Percentiles rank a stretch among this genome's conserved stretches.
These are phyloP conservation scores for Bombus confusus DNA, from an alignment of 1,140 invertebrate genomes.

Conservation along the genomic window DNA sequence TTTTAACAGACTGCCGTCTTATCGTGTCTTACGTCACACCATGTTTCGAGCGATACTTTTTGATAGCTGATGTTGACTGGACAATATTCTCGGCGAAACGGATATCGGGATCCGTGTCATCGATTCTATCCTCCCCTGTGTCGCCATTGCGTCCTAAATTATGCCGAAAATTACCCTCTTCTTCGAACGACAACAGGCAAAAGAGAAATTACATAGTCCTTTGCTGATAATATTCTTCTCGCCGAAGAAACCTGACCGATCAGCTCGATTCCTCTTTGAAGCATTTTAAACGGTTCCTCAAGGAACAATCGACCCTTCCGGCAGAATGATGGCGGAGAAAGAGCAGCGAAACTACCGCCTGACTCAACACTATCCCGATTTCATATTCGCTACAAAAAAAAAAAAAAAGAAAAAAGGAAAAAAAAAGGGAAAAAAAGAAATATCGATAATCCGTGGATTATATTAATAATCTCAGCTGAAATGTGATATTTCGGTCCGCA, in stretches of 20 bases:
- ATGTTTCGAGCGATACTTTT: not conserved
- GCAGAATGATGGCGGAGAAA: not conserved
- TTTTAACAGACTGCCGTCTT: not conserved
- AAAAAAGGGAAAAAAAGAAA: not conserved
- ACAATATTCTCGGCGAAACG: not conserved
- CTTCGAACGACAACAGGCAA: not conserved
- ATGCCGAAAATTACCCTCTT: not conserved
- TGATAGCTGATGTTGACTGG: not conserved
- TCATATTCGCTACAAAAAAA: not conserved
- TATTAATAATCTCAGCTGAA: slow-evolving; percentile 16
- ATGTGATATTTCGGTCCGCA: not conserved
- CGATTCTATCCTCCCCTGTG: not conserved
- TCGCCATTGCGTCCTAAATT: not conserved
- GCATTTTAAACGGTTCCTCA: slow-evolving; percentile 34
- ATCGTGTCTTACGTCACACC: not conserved
- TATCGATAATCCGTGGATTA: slow-evolving; percentile 8
- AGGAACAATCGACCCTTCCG: slow-evolving; percentile 25
- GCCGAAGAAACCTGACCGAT: slow-evolving; percentile 2
- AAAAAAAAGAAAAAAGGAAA: not conserved
- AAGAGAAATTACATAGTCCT: slow-evolving; percentile 7
- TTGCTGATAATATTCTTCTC: slow-evolving; percentile 15
- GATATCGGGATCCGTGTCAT: not conserved
- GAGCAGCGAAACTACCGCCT: slow-evolving; percentile 1
- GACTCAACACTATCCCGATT: slow-evolving; percentile 28
- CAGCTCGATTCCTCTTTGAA: slow-evolving; percentile 7